Conservation (phyloP, 2,888 invertebrate species). For the Stenichneumon culpator region DNA sequence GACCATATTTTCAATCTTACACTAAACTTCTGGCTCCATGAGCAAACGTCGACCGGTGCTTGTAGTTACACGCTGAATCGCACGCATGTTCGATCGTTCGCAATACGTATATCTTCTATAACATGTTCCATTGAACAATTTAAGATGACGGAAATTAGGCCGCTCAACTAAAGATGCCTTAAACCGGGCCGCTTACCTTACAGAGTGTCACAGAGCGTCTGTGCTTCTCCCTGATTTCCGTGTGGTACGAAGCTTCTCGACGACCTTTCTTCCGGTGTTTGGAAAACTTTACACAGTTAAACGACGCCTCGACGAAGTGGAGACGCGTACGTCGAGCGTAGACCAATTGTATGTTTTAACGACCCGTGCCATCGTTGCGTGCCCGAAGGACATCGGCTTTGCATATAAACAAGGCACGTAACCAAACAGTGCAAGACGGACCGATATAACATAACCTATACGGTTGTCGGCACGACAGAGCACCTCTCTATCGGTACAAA, state of each 20-base stretch:
- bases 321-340: not conserved
- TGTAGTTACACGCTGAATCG: too few relatives aligned
- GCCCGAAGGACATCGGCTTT: constrained; percentile 1
- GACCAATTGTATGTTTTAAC: constrained; percentile 35
- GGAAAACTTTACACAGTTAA: not conserved
- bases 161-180: too few relatives aligned
- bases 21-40: too few relatives aligned
- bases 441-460: not conserved
- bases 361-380: constrained; percentile 15
- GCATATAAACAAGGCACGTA: not conserved
- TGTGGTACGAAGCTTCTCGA: not conserved
- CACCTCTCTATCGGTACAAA: not conserved
- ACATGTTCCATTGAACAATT: too few relatives aligned
- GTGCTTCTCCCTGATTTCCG: too few relatives aligned
- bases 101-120: too few relatives aligned
- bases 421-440: not conserved
- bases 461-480: not conserved
- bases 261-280: not conserved
- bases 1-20: too few relatives aligned
- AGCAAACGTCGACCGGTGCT: too few relatives aligned
- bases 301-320: not conserved
- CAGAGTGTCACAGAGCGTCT: too few relatives aligned
- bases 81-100: too few relatives aligned
- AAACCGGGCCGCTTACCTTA: too few relatives aligned
- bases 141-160: too few relatives aligned